phyloP scores from a whole-genome alignment of 2,888 invertebrate species.

The Eueremaeus valkanovi region DNA sequence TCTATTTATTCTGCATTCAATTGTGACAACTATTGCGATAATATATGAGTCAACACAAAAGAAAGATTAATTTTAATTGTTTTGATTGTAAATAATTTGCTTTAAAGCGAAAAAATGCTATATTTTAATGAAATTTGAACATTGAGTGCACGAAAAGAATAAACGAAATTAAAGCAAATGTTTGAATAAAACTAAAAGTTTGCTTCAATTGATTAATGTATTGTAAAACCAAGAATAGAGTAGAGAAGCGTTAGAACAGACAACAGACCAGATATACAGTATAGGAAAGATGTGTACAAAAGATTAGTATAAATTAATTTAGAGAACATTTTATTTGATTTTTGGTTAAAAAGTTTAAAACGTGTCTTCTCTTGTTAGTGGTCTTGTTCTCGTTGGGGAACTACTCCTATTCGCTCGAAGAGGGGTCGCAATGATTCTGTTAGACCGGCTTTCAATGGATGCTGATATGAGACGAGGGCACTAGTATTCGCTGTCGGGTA shows the following conservation, averaged over 20 bases:
- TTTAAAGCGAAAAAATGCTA: too few species aligned
- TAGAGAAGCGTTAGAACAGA: not conserved
- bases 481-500: conserved; percentile 34
- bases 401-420: conserved; percentile 7
- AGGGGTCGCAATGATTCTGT: not conserved
- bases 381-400: conserved; percentile 12
- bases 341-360: not conserved
- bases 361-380: not conserved
- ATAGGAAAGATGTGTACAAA: not conserved
- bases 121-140: too few species aligned
- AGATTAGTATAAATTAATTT: not conserved
- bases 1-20: too few species aligned
- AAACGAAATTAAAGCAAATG: not conserved
- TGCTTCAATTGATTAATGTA: conserved; percentile 4
- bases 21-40: too few species aligned
- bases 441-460: conserved; percentile 25
- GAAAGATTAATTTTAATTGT: not conserved
- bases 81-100: not conserved
- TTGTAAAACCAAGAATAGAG: not conserved
- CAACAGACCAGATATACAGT: not conserved
- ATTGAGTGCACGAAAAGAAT: too few species aligned
- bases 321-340: not conserved
- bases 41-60: too few species aligned
- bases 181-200: conserved; percentile 25
- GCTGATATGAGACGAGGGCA: conserved; percentile 17